Evolutionary conservation across 2,888 invertebrate species (phyloP).

Genomic region (Gnatocerus cornutus): DNA sequence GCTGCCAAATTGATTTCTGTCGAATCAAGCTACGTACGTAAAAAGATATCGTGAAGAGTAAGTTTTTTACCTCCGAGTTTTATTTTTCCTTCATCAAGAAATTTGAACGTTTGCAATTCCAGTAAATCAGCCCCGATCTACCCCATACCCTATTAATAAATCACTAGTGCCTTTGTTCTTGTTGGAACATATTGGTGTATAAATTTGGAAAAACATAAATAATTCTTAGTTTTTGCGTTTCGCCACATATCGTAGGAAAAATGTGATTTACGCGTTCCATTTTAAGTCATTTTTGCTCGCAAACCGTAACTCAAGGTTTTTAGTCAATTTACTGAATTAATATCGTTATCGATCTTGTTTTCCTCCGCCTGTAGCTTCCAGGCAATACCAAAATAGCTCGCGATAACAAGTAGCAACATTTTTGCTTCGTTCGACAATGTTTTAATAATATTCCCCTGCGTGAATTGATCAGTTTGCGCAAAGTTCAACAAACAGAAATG

Average conservation of each 20-base stretch:
- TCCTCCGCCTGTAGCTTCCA: slow-evolving; percentile 11
- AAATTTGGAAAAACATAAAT: slow-evolving; percentile 41
- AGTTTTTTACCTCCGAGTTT: too few relatives aligned
- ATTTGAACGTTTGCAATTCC: neutral
- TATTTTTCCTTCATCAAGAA: neutral
- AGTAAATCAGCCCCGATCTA: slow-evolving; percentile 20
- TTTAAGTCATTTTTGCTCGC: slow-evolving; percentile 35
- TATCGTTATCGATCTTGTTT: slow-evolving; percentile 26
- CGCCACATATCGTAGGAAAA: slow-evolving; percentile 18
- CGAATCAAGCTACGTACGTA: neutral
- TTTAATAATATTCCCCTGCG: slow-evolving; percentile 13
- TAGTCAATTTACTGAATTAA: slow-evolving; percentile 32
- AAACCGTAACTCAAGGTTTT: slow-evolving; percentile 30
- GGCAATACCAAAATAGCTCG: slow-evolving; percentile 20
- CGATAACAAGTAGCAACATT: too few relatives aligned
- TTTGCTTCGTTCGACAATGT: neutral
- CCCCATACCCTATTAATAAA: slow-evolving; percentile 27
- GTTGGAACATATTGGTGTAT: slow-evolving; percentile 26
- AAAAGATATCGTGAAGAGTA: neutral
- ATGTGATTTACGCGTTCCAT: slow-evolving; percentile 34
- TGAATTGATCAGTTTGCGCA: slow-evolving; percentile 30
- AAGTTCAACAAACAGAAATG: slow-evolving; percentile 42
- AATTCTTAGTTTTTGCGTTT: slow-evolving; percentile 26
- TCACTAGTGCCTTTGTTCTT: slow-evolving; percentile 28
- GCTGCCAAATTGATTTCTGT: slow-evolving; percentile 25